A percentile compares a stretch with the other conserved stretches of the same genome.
phyloP scores from a whole-genome alignment of 2,113 vertebrate species.

The Phyllopteryx taeniolatus region DNA sequence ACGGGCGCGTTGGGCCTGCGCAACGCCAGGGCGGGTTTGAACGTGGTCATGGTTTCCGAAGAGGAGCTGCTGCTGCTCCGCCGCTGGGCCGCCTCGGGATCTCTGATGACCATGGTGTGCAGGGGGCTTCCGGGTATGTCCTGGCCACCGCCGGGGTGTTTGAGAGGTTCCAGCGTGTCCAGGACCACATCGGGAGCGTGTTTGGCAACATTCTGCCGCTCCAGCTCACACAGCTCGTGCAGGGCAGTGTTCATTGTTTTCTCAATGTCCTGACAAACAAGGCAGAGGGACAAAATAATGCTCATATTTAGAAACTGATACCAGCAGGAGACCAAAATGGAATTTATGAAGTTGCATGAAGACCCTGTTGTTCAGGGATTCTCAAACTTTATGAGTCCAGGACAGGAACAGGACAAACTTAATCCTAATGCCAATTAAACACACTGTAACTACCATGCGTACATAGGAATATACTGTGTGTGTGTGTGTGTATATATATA shows the following conservation, averaged over 20 bases:
- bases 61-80: conserved; percentile 89
- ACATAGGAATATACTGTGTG: no score
- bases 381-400: not conserved
- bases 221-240: conserved; percentile 92
- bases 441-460: no score
- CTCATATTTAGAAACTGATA: not conserved
- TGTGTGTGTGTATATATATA: no score
- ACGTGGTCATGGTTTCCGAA: conserved; percentile 94
- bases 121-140: conserved; percentile 86
- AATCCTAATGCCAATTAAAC: no score
- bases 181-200: conserved; percentile 94
- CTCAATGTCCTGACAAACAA: conserved; percentile 87
- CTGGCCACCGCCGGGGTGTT: conserved; percentile 76
- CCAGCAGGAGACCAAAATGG: not conserved
- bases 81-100: conserved; percentile 90
- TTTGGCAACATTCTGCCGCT: conserved; percentile 95
- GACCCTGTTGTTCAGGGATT: no score
- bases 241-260: conserved; percentile 98
- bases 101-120: conserved; percentile 95
- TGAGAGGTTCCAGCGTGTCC: conserved; percentile 95
- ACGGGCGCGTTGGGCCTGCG: conserved; percentile 87
- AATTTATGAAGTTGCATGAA: no score
- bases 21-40: conserved; percentile 86
- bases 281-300: conserved; percentile 5
- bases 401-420: no score